A percentile compares a stretch with the other conserved stretches of the same genome.
phyloP scores from a whole-genome alignment of 2,113 vertebrate species.

The Pterocles gutturalis region DNA sequence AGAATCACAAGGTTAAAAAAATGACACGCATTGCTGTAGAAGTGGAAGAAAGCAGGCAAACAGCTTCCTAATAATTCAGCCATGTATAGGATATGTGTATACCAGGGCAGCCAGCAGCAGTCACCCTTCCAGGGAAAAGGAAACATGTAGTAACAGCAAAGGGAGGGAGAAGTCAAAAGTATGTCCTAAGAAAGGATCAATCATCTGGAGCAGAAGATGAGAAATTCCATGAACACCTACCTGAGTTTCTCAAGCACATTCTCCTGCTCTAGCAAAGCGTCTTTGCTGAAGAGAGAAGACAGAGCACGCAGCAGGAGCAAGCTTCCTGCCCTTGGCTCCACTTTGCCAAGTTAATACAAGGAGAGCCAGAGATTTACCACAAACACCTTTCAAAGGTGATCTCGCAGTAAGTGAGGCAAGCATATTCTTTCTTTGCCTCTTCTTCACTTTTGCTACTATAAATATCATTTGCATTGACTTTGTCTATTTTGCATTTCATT shows the following conservation, averaged over 20 bases:
- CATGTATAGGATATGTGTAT: accelerated
- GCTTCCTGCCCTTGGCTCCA: background rate
- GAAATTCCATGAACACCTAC: background rate
- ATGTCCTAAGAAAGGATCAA: background rate
- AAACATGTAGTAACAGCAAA: background rate
- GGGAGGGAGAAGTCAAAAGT: background rate
- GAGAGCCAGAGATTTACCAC: background rate
- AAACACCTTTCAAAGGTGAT: background rate
- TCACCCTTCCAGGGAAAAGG: background rate
- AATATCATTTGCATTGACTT: background rate
- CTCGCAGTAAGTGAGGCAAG: background rate
- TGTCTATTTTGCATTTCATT: background rate
- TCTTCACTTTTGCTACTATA: background rate
- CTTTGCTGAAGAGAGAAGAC: background rate
- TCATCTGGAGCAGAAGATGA: background rate
- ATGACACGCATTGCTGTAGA: background rate
- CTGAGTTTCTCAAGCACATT: background rate
- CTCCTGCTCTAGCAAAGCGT: background rate
- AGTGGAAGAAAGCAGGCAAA: background rate
- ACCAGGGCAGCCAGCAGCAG: background rate
- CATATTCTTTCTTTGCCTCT: background rate
- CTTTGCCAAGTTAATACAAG: background rate
- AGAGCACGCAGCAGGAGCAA: background rate
- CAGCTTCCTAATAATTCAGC: background rate
- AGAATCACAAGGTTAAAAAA: background rate